phyloP scores from a whole-genome alignment of 2,797 vertebrate genomes.

The Eulemur coronatus region DNA sequence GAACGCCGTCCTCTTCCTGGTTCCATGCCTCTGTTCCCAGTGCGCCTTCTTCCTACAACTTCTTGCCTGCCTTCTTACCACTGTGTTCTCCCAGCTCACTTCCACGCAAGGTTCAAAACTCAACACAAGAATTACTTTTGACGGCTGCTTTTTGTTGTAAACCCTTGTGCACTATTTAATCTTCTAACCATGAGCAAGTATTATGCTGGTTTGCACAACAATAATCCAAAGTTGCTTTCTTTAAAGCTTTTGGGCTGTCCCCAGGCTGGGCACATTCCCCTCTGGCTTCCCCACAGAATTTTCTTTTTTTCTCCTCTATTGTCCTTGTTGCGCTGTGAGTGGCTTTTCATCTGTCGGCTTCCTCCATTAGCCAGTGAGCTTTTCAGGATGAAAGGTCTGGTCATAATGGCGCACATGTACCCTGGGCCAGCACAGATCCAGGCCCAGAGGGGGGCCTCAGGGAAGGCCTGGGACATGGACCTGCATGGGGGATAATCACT shows the following conservation, averaged over 20 bases:
- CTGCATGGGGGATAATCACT: background rate
- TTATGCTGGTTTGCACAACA: background rate
- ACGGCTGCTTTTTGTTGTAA: background rate
- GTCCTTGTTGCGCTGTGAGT: background rate
- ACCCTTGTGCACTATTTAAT: background rate
- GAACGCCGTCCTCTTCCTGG: accelerated
- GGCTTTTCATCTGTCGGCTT: background rate
- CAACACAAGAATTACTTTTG: background rate
- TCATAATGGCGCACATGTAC: accelerated
- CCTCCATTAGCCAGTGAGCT: background rate
- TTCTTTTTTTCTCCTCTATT: background rate
- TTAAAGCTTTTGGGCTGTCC: background rate
- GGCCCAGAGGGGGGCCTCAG: background rate
- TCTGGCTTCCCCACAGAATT: background rate
- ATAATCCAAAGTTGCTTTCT: background rate
- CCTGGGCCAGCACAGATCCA: too few species aligned
- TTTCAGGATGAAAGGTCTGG: background rate
- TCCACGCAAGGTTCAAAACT: background rate
- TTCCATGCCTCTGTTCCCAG: accelerated
- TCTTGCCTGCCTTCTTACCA: too few species aligned
- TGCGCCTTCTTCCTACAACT: background rate
- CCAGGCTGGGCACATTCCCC: background rate
- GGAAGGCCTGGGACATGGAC: background rate
- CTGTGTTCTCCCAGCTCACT: background rate
- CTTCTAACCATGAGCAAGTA: background rate